Percentiles rank a stretch among this genome's conserved stretches.
Conservation (phyloP, 2,888 invertebrate species). For the Corbicula japonica region DNA sequence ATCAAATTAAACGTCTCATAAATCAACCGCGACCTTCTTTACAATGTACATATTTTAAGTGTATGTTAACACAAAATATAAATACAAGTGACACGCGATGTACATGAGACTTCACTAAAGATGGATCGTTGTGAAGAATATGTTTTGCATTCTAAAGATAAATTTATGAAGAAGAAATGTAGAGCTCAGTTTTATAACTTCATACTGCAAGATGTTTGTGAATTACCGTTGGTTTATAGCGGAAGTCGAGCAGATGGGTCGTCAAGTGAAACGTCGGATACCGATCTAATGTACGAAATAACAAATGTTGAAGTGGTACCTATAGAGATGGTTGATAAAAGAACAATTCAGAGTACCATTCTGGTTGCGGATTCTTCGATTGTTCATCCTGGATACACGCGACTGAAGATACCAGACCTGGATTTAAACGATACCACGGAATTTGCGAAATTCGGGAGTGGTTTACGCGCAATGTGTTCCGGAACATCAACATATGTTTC, state of each 20-base stretch:
- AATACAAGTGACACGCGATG: too few relatives aligned
- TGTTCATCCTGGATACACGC: conserved; percentile 21
- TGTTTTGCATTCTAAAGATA: too few relatives aligned
- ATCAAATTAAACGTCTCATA: too few relatives aligned
- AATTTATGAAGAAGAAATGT: too few relatives aligned
- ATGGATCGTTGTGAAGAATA: too few relatives aligned
- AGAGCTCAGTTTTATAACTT: too few relatives aligned
- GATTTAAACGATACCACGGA: conserved; percentile 1
- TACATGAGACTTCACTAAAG: too few relatives aligned
- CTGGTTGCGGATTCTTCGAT: not conserved
- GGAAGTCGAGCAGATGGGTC: conserved; percentile 15
- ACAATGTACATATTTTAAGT: too few relatives aligned
- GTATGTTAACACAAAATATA: too few relatives aligned
- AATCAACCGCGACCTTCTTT: too few relatives aligned
- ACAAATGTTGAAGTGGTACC: not conserved
- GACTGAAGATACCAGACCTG: not conserved
- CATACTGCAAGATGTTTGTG: too few relatives aligned
- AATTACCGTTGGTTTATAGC: too few relatives aligned
- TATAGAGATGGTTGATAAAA: not conserved
- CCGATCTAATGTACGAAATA: conserved; percentile 19
- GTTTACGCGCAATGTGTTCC: conserved; percentile 2
- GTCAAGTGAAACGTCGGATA: conserved; percentile 6
- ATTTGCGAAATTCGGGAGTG: not conserved
- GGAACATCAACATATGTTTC: not conserved
- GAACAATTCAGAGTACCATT: not conserved